Evolutionary conservation across 2,113 vertebrate species (phyloP).

Genomic region (Stegastes partitus): DNA sequence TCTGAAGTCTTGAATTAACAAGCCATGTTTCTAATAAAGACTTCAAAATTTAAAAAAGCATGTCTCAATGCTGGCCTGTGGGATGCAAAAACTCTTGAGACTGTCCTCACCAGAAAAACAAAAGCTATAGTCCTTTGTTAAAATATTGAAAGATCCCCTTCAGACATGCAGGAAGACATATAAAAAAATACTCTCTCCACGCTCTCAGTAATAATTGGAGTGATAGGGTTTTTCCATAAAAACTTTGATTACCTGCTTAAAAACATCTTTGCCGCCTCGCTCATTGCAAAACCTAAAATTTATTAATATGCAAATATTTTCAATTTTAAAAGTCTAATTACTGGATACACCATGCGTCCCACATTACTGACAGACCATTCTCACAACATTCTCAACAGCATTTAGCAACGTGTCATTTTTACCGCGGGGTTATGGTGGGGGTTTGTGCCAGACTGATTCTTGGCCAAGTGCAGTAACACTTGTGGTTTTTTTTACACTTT

Average conservation of each 20-base stretch:
- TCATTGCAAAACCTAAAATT: too few relatives aligned
- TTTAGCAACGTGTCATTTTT: too few relatives aligned
- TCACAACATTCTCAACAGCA: too few relatives aligned
- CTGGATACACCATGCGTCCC: too few relatives aligned
- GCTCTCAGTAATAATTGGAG: neutral
- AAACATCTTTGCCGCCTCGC: too few relatives aligned
- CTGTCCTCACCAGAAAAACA: neutral
- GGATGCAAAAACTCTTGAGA: neutral
- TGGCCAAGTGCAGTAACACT: too few relatives aligned
- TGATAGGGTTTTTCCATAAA: neutral
- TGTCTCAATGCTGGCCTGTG: neutral
- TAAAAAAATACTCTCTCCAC: neutral
- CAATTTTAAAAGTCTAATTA: too few relatives aligned
- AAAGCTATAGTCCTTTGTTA: neutral
- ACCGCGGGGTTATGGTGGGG: too few relatives aligned
- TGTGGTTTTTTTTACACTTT: too few relatives aligned
- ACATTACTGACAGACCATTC: too few relatives aligned
- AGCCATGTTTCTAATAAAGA: conserved; percentile 25
- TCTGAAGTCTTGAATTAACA: conserved; percentile 53
- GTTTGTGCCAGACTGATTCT: too few relatives aligned
- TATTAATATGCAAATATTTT: too few relatives aligned
- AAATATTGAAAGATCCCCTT: conserved; percentile 1
- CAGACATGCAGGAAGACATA: neutral
- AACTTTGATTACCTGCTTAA: neutral
- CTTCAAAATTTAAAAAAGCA: conserved; percentile 11